Percentiles rank a stretch among this genome's conserved stretches.
Evolutionary conservation across 2,113 vertebrate genomes (phyloP).

Genomic region (Thunnus thynnus): DNA sequence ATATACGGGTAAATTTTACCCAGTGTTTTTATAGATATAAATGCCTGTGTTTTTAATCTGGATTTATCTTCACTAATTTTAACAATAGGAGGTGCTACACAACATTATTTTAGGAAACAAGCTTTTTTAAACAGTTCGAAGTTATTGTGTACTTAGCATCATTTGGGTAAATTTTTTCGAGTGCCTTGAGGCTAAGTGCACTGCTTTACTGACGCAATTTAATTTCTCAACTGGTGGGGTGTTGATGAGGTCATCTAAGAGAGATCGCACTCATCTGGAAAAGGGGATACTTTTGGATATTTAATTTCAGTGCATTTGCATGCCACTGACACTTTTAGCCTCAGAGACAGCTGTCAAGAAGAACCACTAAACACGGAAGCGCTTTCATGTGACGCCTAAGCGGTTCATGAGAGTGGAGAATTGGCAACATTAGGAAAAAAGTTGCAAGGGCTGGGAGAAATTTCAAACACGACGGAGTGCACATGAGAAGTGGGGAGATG

Average conservation of each 20-base stretch:
- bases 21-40: no score
- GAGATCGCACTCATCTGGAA: constrained; percentile 50
- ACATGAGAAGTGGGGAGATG: neutral
- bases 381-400: constrained; percentile 28
- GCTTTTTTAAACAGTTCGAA: neutral
- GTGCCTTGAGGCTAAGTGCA: constrained; percentile 8
- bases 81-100: no score
- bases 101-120: no score
- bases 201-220: constrained; percentile 35
- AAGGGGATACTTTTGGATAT: constrained; percentile 62
- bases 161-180: neutral
- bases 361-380: neutral
- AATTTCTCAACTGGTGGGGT: neutral
- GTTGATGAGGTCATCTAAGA: constrained; percentile 57
- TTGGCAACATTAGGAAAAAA: neutral
- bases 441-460: neutral
- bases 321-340: constrained; percentile 39
- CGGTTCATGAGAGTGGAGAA: constrained; percentile 13
- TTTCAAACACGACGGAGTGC: neutral
- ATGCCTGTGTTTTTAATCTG: no score
- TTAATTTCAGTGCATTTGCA: constrained; percentile 58
- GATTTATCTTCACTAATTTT: no score
- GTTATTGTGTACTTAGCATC: neutral
- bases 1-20: no score
- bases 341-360: constrained; percentile 29